Evolutionary conservation across 1,140 invertebrate species (phyloP).

Genomic region (Latrodectus geometricus): DNA sequence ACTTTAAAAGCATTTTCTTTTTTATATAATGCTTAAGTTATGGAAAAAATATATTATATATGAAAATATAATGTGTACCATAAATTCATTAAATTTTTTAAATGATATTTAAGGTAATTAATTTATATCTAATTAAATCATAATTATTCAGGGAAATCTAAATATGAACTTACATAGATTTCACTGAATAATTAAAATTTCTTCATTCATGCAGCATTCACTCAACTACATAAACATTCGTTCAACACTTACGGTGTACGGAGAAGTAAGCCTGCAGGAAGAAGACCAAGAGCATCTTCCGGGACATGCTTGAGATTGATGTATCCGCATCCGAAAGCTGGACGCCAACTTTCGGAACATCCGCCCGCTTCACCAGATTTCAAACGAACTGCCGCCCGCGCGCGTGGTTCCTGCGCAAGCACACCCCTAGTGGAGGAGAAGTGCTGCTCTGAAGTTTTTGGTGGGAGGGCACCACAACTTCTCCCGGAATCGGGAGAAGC

Average conservation of each 20-base stretch:
- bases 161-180: no score
- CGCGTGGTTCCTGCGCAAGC: not conserved
- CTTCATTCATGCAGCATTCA: no score
- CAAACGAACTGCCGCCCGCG: not conserved
- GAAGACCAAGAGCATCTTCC: not conserved
- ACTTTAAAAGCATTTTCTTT: no score
- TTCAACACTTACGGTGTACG: not conserved
- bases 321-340: not conserved
- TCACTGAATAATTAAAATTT: no score
- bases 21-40: no score
- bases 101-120: no score
- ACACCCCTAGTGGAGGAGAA: not conserved
- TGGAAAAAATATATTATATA: no score
- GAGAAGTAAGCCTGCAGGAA: not conserved
- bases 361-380: not conserved
- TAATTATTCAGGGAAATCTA: no score
- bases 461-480: not conserved
- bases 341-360: not conserved
- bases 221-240: no score
- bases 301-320: not conserved
- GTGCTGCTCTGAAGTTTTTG: not conserved
- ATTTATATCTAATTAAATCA: no score
- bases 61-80: no score
- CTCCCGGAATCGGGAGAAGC: not conserved
- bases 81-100: no score